phyloP scores from a whole-genome alignment of 1,140 invertebrate genomes.

The Zaprionus kolodkinae region DNA sequence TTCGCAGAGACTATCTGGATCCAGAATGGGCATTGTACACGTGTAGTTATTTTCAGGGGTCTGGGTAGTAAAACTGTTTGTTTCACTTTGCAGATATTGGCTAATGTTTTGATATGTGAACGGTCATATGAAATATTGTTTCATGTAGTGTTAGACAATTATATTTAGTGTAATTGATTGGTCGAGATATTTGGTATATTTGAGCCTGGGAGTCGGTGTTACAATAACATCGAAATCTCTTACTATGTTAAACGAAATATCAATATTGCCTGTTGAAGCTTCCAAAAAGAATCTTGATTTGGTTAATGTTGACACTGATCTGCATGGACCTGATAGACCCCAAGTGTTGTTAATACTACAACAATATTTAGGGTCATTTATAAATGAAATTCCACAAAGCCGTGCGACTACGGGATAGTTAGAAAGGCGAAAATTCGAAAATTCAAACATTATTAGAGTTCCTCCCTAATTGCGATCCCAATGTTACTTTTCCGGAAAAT shows the following conservation, averaged over 20 bases:
- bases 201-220: constrained; percentile 11
- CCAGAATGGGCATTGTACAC: too few species aligned
- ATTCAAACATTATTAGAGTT: too few species aligned
- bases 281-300: not conserved
- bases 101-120: constrained; percentile 21
- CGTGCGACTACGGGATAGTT: constrained; percentile 1
- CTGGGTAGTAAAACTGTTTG: constrained; percentile 20
- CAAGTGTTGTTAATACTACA: not conserved
- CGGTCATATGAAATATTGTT: constrained; percentile 19
- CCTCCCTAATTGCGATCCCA: too few species aligned
- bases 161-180: constrained; percentile 31
- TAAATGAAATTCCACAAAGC: not conserved
- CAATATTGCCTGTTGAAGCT: too few species aligned
- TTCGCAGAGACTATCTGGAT: constrained; percentile 11
- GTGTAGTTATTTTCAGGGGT: constrained; percentile 19
- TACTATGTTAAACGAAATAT: constrained; percentile 3
- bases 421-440: too few species aligned
- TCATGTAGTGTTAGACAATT: constrained; percentile 18
- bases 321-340: not conserved
- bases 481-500: too few species aligned
- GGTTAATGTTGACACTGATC: not conserved
- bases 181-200: constrained; percentile 32
- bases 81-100: constrained; percentile 34
- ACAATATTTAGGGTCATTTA: not conserved
- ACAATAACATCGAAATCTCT: constrained; percentile 7